Evolutionary conservation across 2,797 vertebrate genomes (phyloP).

Genomic region (Tadarida brasiliensis): DNA sequence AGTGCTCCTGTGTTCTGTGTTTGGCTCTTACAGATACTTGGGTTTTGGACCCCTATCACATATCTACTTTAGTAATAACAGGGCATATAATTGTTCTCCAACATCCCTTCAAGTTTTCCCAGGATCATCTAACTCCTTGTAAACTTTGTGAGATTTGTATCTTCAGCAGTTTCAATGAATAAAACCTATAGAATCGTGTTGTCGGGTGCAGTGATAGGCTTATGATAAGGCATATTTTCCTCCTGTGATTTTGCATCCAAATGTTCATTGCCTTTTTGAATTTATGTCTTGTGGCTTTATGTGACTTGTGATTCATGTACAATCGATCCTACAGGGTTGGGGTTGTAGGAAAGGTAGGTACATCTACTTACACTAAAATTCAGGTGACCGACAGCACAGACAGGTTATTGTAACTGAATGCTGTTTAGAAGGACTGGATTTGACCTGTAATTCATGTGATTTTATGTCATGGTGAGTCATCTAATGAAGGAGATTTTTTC

Average conservation of each 20-base stretch:
- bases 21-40: background rate
- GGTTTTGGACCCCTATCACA: background rate
- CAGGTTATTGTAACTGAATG: background rate
- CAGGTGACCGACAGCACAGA: rapidly evolving
- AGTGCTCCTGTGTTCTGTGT: background rate
- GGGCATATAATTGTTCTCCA: background rate
- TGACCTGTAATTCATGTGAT: background rate
- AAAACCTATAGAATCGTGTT: background rate
- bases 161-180: background rate
- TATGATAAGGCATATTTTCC: background rate
- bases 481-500: background rate
- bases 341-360: background rate
- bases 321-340: background rate
- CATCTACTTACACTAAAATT: background rate
- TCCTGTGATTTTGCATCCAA: background rate
- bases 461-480: background rate
- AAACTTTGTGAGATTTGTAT: background rate
- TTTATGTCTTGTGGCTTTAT: background rate
- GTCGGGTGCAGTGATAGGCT: background rate
- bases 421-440: background rate
- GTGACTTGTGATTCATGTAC: background rate
- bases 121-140: background rate
- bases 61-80: background rate
- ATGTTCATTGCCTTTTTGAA: background rate
- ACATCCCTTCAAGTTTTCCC: background rate